A percentile compares a stretch with the other conserved stretches of the same genome.
phyloP scores from a whole-genome alignment of 1,140 invertebrate genomes.

The Antheraea mylitta region DNA sequence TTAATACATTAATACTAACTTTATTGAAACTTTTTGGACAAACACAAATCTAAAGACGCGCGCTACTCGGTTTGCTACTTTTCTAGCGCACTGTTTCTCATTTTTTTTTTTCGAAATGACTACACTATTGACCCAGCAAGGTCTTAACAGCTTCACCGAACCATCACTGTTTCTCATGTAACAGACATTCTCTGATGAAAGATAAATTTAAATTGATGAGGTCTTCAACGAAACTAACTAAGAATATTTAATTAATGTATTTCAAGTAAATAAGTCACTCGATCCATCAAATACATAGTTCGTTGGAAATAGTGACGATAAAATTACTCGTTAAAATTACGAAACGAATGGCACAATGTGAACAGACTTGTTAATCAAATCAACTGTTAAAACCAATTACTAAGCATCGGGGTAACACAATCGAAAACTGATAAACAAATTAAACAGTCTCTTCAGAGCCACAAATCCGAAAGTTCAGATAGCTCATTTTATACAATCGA shows the following conservation, averaged over 20 bases:
- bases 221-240: background rate
- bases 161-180: no score
- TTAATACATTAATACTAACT: no score
- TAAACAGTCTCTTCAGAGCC: constrained; percentile 15
- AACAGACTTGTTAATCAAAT: constrained; percentile 46
- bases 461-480: constrained; percentile 26
- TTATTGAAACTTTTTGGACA: no score
- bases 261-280: background rate
- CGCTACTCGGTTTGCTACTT: no score
- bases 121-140: no score
- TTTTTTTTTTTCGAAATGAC: no score
- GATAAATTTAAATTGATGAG: background rate
- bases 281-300: background rate
- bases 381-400: constrained; percentile 54
- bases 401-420: constrained; percentile 40
- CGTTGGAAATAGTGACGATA: background rate
- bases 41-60: no score
- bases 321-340: constrained; percentile 17
- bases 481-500: constrained; percentile 25
- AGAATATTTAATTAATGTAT: background rate
- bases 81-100: no score
- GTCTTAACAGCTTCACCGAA: no score
- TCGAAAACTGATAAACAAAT: constrained; percentile 17
- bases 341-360: constrained; percentile 18
- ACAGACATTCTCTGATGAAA: no score